Percentiles rank a stretch among this genome's conserved stretches.
phyloP scores from a whole-genome alignment of 2,113 vertebrate genomes.

The Phyllostomus hastatus region DNA sequence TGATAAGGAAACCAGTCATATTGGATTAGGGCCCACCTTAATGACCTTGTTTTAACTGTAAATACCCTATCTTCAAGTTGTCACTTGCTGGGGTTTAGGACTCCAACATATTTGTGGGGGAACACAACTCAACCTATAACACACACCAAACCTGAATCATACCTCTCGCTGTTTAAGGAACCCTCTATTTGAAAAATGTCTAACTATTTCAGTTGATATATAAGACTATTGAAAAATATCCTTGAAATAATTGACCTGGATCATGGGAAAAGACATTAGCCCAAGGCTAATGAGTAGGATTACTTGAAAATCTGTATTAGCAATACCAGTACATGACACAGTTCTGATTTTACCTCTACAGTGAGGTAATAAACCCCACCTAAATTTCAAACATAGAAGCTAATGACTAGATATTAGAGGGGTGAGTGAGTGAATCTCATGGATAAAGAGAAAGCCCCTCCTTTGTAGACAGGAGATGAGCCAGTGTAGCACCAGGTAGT shows the following conservation, averaged over 20 bases:
- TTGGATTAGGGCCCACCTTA: not conserved
- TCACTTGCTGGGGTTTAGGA: not conserved
- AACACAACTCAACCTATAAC: not conserved
- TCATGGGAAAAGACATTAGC: not conserved
- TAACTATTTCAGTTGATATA: not conserved
- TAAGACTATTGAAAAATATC: not conserved
- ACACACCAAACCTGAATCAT: not conserved
- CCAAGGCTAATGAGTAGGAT: not conserved
- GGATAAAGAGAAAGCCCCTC: not conserved
- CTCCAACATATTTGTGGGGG: not conserved
- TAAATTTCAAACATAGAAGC: not conserved
- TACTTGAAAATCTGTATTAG: not conserved
- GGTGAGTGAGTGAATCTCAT: not conserved
- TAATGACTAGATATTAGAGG: not conserved
- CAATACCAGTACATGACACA: not conserved
- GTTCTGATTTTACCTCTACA: not conserved
- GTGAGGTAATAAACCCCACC: not conserved
- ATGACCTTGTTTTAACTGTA: not conserved
- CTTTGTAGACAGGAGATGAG: not conserved
- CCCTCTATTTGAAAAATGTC: not conserved
- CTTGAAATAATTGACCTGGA: not conserved
- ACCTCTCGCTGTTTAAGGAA: not conserved
- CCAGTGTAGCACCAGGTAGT: not conserved
- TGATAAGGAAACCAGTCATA: not conserved
- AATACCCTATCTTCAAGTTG: not conserved